These are phyloP conservation scores for Ranitomeya variabilis DNA, from an alignment of 2,113 vertebrate species.

Conservation along the genomic window DNA sequence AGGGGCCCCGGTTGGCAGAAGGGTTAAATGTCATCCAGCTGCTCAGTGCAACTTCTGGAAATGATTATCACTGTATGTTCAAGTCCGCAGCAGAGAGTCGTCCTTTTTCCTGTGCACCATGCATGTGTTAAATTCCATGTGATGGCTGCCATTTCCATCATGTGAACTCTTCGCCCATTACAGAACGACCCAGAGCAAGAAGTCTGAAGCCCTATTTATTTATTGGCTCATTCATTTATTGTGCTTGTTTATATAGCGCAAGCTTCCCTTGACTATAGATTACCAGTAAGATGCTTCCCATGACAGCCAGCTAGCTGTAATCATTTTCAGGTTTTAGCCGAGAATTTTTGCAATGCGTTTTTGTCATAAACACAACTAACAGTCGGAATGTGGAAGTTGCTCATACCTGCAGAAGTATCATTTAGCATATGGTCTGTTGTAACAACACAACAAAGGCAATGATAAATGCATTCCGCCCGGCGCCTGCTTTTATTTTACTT, in stretches of 20 bases:
- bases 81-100: not conserved
- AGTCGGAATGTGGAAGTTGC: not conserved
- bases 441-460: not conserved
- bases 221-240: too few relatives aligned
- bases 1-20: not conserved
- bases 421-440: not conserved
- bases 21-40: slow-evolving; percentile 29
- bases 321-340: not conserved
- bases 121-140: not conserved
- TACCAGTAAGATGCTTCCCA: not conserved
- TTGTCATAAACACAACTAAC: not conserved
- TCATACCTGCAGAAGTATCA: slow-evolving; percentile 5
- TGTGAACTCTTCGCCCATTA: too few relatives aligned
- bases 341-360: not conserved
- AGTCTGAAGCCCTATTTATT: too few relatives aligned
- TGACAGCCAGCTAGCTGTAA: not conserved
- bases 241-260: too few relatives aligned
- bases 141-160: not conserved
- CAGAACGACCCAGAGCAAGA: not conserved
- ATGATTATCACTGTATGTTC: not conserved
- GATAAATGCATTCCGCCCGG: not conserved
- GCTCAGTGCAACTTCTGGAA: slow-evolving; percentile 9
- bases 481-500: not conserved
- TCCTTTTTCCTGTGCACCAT: not conserved
- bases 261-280: not conserved